Evolutionary conservation across 2,113 vertebrate genomes (phyloP).

Genomic region (Aptenodytes forsteri): DNA sequence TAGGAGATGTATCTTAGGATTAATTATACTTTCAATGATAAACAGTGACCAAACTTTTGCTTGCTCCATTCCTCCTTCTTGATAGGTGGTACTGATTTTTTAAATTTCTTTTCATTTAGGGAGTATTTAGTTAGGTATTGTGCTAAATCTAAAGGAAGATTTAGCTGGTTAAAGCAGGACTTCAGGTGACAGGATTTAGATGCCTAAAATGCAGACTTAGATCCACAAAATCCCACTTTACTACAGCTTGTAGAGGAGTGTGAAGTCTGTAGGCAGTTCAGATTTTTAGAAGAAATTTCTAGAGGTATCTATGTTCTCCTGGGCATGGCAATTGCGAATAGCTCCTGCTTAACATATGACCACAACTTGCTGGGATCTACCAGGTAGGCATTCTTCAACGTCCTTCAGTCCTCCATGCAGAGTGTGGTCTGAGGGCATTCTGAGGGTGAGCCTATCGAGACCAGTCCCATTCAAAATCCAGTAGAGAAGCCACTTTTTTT

Average conservation of each 20-base stretch:
- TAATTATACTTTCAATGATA: background rate
- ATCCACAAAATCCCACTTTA: background rate
- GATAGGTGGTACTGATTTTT: background rate
- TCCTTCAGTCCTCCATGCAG: background rate
- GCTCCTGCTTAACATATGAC: background rate
- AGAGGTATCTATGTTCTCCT: background rate
- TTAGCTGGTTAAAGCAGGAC: background rate
- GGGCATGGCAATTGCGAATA: background rate
- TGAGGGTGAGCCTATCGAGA: background rate
- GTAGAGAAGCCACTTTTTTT: background rate
- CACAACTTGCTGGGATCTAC: background rate
- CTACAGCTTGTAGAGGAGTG: background rate
- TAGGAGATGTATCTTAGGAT: background rate
- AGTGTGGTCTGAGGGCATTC: background rate
- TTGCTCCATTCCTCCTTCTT: background rate
- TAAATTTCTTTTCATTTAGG: background rate
- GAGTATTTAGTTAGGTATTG: background rate
- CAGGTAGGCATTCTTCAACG: fast-evolving
- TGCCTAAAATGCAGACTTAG: background rate
- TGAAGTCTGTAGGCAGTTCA: background rate
- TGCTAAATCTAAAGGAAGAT: background rate
- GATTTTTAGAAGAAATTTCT: background rate
- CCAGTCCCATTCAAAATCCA: background rate
- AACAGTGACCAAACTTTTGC: background rate
- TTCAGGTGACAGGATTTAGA: background rate